Evolutionary conservation across 2,797 vertebrate genomes (phyloP), one percentile per base, ranked within the genome.

Genomic region (Psittacula derbiana): DNA sequence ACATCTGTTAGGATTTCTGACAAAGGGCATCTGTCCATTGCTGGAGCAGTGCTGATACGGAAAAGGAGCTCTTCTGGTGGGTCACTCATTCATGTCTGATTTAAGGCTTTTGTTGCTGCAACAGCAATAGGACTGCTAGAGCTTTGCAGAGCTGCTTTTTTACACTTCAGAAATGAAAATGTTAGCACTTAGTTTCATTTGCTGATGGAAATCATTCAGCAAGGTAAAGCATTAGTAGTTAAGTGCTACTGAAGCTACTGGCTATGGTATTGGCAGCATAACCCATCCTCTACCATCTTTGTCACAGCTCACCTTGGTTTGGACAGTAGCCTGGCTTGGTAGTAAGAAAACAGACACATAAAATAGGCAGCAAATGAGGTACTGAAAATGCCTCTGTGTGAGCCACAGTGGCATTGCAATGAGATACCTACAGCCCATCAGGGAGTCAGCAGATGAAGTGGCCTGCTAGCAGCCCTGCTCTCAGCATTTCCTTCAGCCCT

Each of bases 61-160:
- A 21, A 80, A 23, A 78, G 44, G 62, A 89, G 52, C 74, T 92
- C 12, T 87, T 80, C 69, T 92, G 73, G 38, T 79, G 69, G 65
- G 44, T 57, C 3, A 1, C 49, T 78, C 58, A 33, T 85, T 95
- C 60, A 5, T 55, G n/a, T n/a, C 65, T 60, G 57, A 53, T 61
- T 61, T 38, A 73, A 91, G 47, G 62, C 73, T 62, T 20, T 23
- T 80, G 18, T 61, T 65, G 69, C 69, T 72, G 53, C 47, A 36
- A 40, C 49, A 55, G 70, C 57, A 36, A 31, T 2, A 65, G 43
- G 69, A 31, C 62, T 62, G 41, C 46, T 16, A 27, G 24, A 62
- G 65, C 79, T 92, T 87, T 78, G 46, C 62, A 36, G 43, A 89
- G 61, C 58, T 65, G 53, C 23, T 36, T 65, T 72, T 78, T 79